Evolutionary conservation across 1,140 invertebrate species (phyloP), one percentile per base, ranked within the genome.

Genomic region (Chrysomallon squamiferum): DNA sequence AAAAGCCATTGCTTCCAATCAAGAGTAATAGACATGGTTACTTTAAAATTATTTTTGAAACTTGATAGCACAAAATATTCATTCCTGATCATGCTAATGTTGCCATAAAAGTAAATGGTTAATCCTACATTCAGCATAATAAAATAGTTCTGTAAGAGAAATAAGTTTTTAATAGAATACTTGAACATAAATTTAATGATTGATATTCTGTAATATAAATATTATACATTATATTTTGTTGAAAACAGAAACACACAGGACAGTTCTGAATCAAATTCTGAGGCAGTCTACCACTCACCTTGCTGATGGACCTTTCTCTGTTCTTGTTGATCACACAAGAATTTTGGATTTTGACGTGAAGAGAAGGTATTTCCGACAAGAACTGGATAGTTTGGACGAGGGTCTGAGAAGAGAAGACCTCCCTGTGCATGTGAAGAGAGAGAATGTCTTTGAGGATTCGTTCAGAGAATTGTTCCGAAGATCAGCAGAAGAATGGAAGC

Each of bases 301-400:
- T 15, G 91, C 93, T 9, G 93, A 95, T 78, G 84, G 94, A 22
- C 95, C 95, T 13, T 96, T 97, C 80, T 91, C 93, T 27, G 93
- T 96, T 0, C 87, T 97, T 2, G 93, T 95, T 5, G 93, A 96
- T 66, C 94, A 96, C 77, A 95, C 94, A 0, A 87, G 93, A 73
- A 91, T 97, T 59, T 85, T 93, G 32, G 95, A 97, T 84, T 97
- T 97, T 86, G 95, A 97, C 85, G 94, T 97, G 0, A 97, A 97
- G 78, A 87, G 95, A 45, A 88, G 93, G 45, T 96, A 95, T 80
- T 97, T 97, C 87, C 88, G 95, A 65, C 92, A 93, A 30, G 93
- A 95, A 80, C 82, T 95, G 20, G 93, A 95, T 79, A 86, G 92
- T 57, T 87, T 93, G 76, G 83, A 85, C 65, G 83, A 84, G 59